Base-by-base conservation (phyloP, 2,888 invertebrate species). In the Fabriciana adippe region DNA sequence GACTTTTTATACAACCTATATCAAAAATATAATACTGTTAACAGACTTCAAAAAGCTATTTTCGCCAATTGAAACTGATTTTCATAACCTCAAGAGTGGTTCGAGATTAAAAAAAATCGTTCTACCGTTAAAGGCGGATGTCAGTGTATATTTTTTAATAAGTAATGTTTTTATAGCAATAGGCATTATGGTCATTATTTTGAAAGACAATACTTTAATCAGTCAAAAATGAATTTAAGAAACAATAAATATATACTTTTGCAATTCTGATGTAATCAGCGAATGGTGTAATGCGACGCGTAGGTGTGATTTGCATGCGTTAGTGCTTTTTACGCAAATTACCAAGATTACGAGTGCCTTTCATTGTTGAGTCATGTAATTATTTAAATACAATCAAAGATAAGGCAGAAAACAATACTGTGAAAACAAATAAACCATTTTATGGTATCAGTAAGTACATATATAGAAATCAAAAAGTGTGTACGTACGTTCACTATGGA, bases 311-410 rank as follows among this genome's bases (percentile, higher is more conserved):
- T 5, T 35, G 35, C 18, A 16, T 35, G 45, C 18, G 61, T 51
- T 31, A 51, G 35, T 35, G 51, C 31, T 60, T 60, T n/a, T 35
- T 35, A 61, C 50, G 50, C 51, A 61, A 53, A 53, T 35, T 61
- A 60, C 26, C 47, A 57, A 15, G 18, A 21, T 45, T 47, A 59
- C 35, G 14, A 35, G 15, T 51, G 4, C 61, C 51, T 61, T 61
- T 35, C 35, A 50, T 41, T 59, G 47, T 47, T 61, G 18, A 14
- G 15, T 51, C 35, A 61, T 61, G 41, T n/a, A 16, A 50, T 6
- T n/a, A 50, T 14, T n/a, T 51, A 51, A 50, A 61, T 61, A 61
- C 35, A 51, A 50, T 61, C 18, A 51, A 13, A 35, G 14, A 21
- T 48, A 35, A 3, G 6, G 26, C 26, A 47, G 2, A 45, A 57